Percentiles rank a stretch among this genome's conserved stretches.
phyloP scores from a whole-genome alignment of 2,888 invertebrate genomes.

The Papilio elwesi region DNA sequence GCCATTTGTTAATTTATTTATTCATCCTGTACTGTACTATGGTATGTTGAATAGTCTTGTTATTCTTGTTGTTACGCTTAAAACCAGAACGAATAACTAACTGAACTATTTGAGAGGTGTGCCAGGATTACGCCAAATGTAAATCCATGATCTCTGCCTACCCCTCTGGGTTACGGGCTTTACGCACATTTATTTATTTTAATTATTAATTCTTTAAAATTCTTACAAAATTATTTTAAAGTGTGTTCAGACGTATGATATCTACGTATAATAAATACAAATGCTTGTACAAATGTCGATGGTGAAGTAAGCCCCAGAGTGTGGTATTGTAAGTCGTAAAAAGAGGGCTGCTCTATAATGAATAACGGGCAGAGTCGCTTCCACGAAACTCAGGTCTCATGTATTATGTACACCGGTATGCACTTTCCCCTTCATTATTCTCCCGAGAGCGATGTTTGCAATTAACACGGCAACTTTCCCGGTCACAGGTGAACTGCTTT shows the following conservation, averaged over 20 bases:
- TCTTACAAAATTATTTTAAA: neutral
- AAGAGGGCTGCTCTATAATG: conserved; percentile 58
- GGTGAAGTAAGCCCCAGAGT: conserved; percentile 38
- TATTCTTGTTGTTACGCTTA: neutral
- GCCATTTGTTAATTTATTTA: conserved; percentile 47
- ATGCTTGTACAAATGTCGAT: conserved; percentile 7
- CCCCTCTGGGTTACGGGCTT: no score
- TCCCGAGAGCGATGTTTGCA: conserved; percentile 63
- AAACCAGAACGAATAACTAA: no score
- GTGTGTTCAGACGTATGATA: neutral
- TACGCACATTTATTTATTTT: no score
- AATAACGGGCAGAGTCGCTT: conserved; percentile 56
- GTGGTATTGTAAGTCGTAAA: conserved; percentile 39
- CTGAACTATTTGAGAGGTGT: no score
- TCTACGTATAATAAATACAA: neutral
- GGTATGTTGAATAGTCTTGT: neutral
- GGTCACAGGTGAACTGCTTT: conserved; percentile 67
- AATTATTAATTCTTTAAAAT: no score
- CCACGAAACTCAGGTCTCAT: conserved; percentile 37
- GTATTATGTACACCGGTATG: conserved; percentile 61
- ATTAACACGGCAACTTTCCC: conserved; percentile 69
- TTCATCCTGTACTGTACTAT: conserved; percentile 36
- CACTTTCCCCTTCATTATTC: conserved; percentile 69
- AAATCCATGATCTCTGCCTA: no score
- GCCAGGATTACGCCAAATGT: no score